phyloP scores from a whole-genome alignment of 2,113 vertebrate species.

The Anolis sagrei region DNA sequence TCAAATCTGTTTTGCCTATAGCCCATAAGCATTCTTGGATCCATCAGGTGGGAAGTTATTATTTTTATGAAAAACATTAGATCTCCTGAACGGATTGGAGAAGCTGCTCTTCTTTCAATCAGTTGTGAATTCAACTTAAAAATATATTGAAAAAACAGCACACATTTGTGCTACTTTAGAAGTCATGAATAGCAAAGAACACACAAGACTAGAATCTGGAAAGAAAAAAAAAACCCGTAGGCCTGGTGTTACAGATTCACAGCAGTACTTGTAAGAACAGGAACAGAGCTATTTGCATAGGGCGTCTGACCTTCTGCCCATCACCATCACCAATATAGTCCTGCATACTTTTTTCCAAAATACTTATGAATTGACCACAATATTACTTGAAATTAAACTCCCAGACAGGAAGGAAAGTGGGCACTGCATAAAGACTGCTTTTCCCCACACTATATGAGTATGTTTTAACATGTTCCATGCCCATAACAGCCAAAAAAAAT shows the following conservation, averaged over 20 bases:
- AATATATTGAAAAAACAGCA: background rate
- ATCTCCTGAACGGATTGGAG: background rate
- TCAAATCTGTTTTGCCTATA: background rate
- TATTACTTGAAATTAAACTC: slow-evolving; percentile 62
- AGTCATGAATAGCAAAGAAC: background rate
- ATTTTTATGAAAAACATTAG: background rate
- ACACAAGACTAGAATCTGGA: background rate
- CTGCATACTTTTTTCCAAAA: slow-evolving; percentile 36
- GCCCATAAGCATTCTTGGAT: background rate
- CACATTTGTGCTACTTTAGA: background rate
- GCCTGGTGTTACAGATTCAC: background rate
- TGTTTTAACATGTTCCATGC: slow-evolving; percentile 79
- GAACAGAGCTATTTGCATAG: slow-evolving; percentile 32
- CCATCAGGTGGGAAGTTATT: background rate
- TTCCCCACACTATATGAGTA: slow-evolving; percentile 70
- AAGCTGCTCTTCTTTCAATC: background rate
- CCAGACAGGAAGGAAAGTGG: slow-evolving; percentile 84
- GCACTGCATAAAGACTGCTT: slow-evolving; percentile 76
- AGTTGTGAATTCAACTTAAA: background rate
- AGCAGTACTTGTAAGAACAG: fast-evolving
- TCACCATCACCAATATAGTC: slow-evolving; percentile 25
- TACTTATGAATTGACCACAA: slow-evolving; percentile 54
- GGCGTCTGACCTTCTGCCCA: background rate
- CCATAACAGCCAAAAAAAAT: slow-evolving; percentile 63
- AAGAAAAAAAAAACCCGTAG: background rate